Evolutionary conservation across 2,797 vertebrate species (phyloP), one percentile per base, ranked within the genome.

Genomic region (Chaetophractus vellerosus): DNA sequence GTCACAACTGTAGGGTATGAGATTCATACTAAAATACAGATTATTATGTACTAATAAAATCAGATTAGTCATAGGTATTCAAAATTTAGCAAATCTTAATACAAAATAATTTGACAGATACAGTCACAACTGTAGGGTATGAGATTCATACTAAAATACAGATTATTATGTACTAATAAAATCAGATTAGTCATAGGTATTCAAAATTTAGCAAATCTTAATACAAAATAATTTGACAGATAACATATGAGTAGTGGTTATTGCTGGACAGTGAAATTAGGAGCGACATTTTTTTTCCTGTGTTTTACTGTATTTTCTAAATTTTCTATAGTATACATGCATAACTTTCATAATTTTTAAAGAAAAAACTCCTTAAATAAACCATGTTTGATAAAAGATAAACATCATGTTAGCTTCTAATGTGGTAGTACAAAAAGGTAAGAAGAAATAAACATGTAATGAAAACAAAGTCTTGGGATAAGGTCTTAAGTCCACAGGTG

Each of bases 41-140:
- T 59, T 93, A 90, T 41, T 75, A 86, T 5, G 38, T 68, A 41
- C 45, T 78, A 69, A 71, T 75, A 92, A 93, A 96, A 87, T 59
- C n/a, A 95, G 19, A 59, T 93, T 26, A 55, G 31, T 84, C 18
- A 90, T 1, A 87, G 38, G 61, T 75, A 78, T 81, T 95, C 79
- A 89, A 96, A 94, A 78, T 93, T 36, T 24, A 61, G 74, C 21
- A 75, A 69, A 76, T 72, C 50, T 63, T 50, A 33, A 80, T 48
- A 84, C 24, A 76, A 71, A 93, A 95, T 80, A 92, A 76, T 4
- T n/a, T 12, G 31, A 93, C 15, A 82, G 33, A 95, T 6, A 92
- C n/a, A 88, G 79, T 90, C 79, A 64, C 11, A 94, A 68, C 36
- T 96, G 38, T 24, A 68, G 19, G 10, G 28, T 63, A 80, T 64